These are phyloP conservation scores for Numenius phaeopus DNA, from an alignment of 2,797 vertebrate species.

Conservation along the genomic window DNA sequence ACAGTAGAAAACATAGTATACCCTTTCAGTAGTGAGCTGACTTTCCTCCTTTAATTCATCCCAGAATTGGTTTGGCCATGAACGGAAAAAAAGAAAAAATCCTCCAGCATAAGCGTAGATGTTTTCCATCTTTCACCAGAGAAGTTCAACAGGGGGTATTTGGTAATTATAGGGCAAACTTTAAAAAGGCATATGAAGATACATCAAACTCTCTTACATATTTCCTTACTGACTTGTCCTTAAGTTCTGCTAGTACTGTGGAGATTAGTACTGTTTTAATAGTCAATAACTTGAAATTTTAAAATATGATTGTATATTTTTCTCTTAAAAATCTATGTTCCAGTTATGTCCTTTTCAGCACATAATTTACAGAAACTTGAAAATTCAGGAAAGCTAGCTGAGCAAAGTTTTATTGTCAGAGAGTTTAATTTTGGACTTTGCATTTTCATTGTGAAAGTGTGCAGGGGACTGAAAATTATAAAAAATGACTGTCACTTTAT, in stretches of 20 bases:
- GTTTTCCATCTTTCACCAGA: not conserved
- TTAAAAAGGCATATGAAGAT: not conserved
- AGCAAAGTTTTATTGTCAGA: not conserved
- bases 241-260: not conserved
- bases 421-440: not conserved
- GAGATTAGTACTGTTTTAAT: not conserved
- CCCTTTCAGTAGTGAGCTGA: not conserved
- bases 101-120: not conserved
- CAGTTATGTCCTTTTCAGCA: not conserved
- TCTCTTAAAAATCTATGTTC: not conserved
- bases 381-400: not conserved
- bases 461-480: not conserved
- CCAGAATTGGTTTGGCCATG: not conserved
- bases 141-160: not conserved
- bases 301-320: not conserved
- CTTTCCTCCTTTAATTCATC: not conserved
- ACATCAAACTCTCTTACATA: not conserved
- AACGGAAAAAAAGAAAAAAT: not conserved
- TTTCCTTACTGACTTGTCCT: not conserved
- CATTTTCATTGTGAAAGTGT: not conserved
- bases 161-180: not conserved
- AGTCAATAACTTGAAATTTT: not conserved
- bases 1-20: not conserved
- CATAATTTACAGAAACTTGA: not conserved
- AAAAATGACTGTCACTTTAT: not conserved